Evolutionary conservation across 2,888 invertebrate species (phyloP).

Genomic region (Linnaemya vulpina): DNA sequence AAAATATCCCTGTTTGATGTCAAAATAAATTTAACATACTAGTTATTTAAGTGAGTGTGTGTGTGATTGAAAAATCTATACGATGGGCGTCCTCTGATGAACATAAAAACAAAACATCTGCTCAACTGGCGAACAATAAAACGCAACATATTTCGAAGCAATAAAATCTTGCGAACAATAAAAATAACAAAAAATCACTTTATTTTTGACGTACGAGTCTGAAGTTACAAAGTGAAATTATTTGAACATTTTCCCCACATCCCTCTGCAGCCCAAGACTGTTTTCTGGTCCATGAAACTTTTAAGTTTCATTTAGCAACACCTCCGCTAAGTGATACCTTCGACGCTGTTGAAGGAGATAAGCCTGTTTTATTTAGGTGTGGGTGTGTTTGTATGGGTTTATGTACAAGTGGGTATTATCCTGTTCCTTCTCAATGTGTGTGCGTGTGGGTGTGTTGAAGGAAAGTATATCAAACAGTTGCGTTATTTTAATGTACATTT

Average conservation of each 20-base stretch:
- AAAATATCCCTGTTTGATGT: too few species aligned
- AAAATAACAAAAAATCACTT: slow-evolving; percentile 30
- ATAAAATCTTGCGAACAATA: not conserved
- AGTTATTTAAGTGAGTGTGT: too few species aligned
- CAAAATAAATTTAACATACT: too few species aligned
- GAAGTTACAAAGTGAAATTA: slow-evolving; percentile 55
- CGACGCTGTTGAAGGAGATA: not conserved
- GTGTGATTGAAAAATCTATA: too few species aligned
- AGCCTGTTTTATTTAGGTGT: not conserved
- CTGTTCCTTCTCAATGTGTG: not conserved
- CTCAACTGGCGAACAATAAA: slow-evolving; percentile 15
- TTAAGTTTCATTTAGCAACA: slow-evolving; percentile 12
- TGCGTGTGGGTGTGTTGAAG: not conserved
- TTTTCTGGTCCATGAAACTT: not conserved
- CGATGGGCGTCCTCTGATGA: not conserved
- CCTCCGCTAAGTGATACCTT: slow-evolving; percentile 5
- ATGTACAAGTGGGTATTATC: not conserved
- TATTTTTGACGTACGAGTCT: slow-evolving; percentile 40
- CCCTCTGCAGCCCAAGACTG: not conserved
- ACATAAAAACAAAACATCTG: slow-evolving; percentile 31
- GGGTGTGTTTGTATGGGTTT: not conserved
- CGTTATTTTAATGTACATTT: slow-evolving; percentile 49
- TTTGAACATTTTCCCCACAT: slow-evolving; percentile 3
- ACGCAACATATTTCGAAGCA: slow-evolving; percentile 34
- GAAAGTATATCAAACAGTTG: slow-evolving; percentile 25